Conservation (phyloP, 2,797 vertebrate genomes). For the Neostethus bicornis region DNA sequence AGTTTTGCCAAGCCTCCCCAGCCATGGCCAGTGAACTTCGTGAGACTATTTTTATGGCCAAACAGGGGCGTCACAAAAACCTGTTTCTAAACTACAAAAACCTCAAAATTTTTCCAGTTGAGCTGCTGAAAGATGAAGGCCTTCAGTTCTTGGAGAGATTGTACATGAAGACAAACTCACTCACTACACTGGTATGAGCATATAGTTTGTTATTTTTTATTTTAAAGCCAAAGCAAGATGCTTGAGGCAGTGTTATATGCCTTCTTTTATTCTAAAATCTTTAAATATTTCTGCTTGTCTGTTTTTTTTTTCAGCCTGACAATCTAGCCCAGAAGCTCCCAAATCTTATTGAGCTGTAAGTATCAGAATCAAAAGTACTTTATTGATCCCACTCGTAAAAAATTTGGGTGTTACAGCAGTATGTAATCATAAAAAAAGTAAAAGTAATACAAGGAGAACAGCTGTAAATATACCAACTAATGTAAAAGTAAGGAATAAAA, state of each 20-base stretch:
- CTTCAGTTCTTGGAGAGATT: slow-evolving; percentile 94
- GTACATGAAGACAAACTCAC: slow-evolving; percentile 97
- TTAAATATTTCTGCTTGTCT: slow-evolving; percentile 1
- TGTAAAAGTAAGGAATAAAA: too few species aligned
- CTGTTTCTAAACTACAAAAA: slow-evolving; percentile 97
- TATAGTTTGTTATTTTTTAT: background rate
- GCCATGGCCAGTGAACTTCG: slow-evolving; percentile 93
- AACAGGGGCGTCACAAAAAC: slow-evolving; percentile 95
- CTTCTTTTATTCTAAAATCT: background rate
- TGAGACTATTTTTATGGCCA: slow-evolving; percentile 91
- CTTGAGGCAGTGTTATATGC: background rate
- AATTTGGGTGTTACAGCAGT: too few species aligned
- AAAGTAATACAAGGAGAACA: too few species aligned
- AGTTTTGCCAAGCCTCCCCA: slow-evolving; percentile 12
- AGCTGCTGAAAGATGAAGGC: slow-evolving; percentile 92
- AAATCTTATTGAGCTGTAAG: slow-evolving; percentile 98
- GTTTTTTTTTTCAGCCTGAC: slow-evolving; percentile 87
- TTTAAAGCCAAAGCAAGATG: background rate
- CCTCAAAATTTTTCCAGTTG: slow-evolving; percentile 89
- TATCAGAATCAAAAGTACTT: too few species aligned
- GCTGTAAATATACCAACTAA: too few species aligned
- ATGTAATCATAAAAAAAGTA: too few species aligned
- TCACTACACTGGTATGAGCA: slow-evolving; percentile 89
- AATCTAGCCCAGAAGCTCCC: slow-evolving; percentile 98
- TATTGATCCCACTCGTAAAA: too few species aligned